Evolutionary conservation across 2,888 invertebrate genomes (phyloP), one percentile per base, ranked within the genome.

Genomic region (Eupithecia exiguata): DNA sequence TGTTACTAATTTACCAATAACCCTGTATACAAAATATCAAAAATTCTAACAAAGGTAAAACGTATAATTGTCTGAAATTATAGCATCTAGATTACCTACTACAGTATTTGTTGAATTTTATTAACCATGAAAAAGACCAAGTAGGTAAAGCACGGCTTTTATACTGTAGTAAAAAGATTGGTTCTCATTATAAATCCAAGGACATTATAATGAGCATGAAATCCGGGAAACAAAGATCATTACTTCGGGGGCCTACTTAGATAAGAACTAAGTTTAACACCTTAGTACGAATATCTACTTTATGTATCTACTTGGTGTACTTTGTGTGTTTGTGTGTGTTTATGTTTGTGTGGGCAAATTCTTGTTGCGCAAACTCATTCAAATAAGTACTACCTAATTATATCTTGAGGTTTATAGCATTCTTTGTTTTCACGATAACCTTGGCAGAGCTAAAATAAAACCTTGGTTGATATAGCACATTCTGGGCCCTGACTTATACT

Each of bases 171-270:
- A 66, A 66, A 66, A 38, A 25, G 25, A 40, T 66, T 66, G 40
- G n/a, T 25, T 66, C 66, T 66, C 38, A 65, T 65, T 65, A 65
- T 36, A 36, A 65, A 66, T 14, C 40, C 66, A 66, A 66, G 66
- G 66, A 66, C 62, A 38, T 40, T 61, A 30, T 62, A 21, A 66
- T 40, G 40, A 66, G 66, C 9, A 62, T 62, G 35, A 62, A 62
- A 66, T 66, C 66, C 66, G 65, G 65, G 65, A 65, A 65, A 65
- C 40, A 36, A 36, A n/a, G 38, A 65, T 38, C 63, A 65, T 65
- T 65, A 65, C 38, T 65, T 38, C 38, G 36, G 18, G 18, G n/a
- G 63, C 38, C 38, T 65, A 65, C 25, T 58, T 58, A 58, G 58
- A 65, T n/a, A 36, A 65, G 36, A n/a, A 62, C 36, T 7, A 30